phyloP scores from a whole-genome alignment of 2,797 vertebrate species.

The Channa striata region DNA sequence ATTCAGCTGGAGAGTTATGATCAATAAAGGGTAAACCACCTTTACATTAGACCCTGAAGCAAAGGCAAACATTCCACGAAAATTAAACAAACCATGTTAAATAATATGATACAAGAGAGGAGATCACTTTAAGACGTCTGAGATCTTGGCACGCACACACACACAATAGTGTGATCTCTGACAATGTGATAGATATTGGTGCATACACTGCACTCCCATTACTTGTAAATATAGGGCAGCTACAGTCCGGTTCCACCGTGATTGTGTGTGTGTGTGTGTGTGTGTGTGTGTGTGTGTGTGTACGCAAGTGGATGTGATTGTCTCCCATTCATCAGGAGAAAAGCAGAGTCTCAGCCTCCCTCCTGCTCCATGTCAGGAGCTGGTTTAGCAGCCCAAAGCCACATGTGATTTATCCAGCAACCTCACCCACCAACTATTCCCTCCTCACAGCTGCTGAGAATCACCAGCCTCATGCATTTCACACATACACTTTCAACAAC shows the following conservation, averaged over 20 bases:
- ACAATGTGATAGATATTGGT: slow-evolving; percentile 59
- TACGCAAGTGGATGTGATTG: slow-evolving; percentile 48
- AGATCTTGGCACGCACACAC: slow-evolving; percentile 13
- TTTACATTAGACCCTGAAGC: slow-evolving; percentile 30
- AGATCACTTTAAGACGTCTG: slow-evolving; percentile 29
- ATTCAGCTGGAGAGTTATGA: slow-evolving; percentile 47
- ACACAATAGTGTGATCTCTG: slow-evolving; percentile 40
- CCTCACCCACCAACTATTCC: slow-evolving; percentile 82
- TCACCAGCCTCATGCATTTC: slow-evolving; percentile 67
- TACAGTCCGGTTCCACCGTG: slow-evolving; percentile 26
- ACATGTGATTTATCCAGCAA: slow-evolving; percentile 82
- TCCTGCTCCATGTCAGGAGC: slow-evolving; percentile 70
- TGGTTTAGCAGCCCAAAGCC: slow-evolving; percentile 71
- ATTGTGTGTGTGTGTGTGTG: slow-evolving; percentile 9
- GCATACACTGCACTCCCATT: slow-evolving; percentile 51
- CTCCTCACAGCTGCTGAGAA: slow-evolving; percentile 82
- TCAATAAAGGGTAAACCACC: slow-evolving; percentile 44
- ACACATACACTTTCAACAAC: slow-evolving; percentile 29
- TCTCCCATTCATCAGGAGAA: slow-evolving; percentile 69
- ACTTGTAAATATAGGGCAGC: slow-evolving; percentile 67
- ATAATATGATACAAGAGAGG: slow-evolving; percentile 25
- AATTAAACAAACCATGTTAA: slow-evolving; percentile 45
- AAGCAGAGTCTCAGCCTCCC: slow-evolving; percentile 71
- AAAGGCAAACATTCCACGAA: slow-evolving; percentile 43
- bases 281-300: slow-evolving; percentile 23